phyloP scores from a whole-genome alignment of 2,113 vertebrate genomes.

The Corythaixoides concolor region DNA sequence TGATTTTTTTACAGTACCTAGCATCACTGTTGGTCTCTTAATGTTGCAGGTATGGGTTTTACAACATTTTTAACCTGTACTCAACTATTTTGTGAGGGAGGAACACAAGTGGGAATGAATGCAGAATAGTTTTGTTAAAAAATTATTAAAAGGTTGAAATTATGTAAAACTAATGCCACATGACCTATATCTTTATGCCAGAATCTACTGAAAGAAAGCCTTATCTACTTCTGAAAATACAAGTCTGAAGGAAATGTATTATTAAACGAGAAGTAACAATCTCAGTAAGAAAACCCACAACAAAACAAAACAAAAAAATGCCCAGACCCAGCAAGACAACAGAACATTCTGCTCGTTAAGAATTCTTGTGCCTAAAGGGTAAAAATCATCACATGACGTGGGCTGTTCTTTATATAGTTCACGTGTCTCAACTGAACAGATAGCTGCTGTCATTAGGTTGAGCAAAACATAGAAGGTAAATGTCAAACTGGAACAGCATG shows the following conservation, averaged over 20 bases:
- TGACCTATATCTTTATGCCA: neutral
- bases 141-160: neutral
- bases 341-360: neutral
- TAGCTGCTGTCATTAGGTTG: neutral
- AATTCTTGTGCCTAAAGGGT: neutral
- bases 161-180: neutral
- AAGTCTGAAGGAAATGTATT: neutral
- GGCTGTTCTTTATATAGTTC: neutral
- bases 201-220: neutral
- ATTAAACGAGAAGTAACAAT: neutral
- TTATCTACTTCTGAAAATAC: neutral
- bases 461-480: neutral
- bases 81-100: neutral
- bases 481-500: neutral
- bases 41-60: neutral
- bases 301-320: neutral
- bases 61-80: neutral
- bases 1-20: neutral
- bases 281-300: too few relatives aligned
- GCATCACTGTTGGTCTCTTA: neutral
- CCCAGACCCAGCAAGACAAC: neutral
- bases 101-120: neutral
- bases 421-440: neutral
- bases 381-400: neutral
- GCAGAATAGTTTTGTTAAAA: neutral